These are phyloP conservation scores for Zaprionus ornatus DNA, from an alignment of 1,140 invertebrate species.

Conservation along the genomic window DNA sequence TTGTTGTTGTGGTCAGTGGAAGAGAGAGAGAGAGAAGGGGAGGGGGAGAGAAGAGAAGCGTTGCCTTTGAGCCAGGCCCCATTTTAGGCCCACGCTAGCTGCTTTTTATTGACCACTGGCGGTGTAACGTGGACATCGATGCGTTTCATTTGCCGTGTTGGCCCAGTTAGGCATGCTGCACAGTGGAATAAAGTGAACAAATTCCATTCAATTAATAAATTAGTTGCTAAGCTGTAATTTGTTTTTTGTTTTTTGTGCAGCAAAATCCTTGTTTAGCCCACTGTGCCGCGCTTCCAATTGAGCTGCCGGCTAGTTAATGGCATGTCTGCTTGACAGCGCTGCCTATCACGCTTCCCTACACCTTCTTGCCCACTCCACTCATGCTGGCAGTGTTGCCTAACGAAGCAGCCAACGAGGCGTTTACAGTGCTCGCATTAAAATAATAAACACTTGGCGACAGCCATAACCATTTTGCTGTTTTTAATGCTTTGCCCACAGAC, in stretches of 20 bases:
- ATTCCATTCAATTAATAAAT: not conserved
- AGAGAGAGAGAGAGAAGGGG: not conserved
- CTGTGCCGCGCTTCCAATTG: not conserved
- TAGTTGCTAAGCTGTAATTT: not conserved
- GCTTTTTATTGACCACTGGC: slow-evolving; percentile 35
- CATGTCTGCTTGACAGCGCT: not conserved
- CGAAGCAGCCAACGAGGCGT: slow-evolving; percentile 28
- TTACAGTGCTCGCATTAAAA: slow-evolving; percentile 56
- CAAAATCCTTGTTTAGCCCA: not conserved
- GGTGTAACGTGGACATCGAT: slow-evolving; percentile 11
- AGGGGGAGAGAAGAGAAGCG: not conserved
- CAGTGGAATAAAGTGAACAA: not conserved
- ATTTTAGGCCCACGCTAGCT: slow-evolving; percentile 27
- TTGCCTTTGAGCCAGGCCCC: slow-evolving; percentile 1
- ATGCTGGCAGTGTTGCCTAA: not conserved
- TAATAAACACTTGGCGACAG: slow-evolving; percentile 69
- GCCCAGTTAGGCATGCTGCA: slow-evolving; percentile 32
- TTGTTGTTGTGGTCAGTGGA: slow-evolving; percentile 28
- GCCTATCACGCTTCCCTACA: not conserved
- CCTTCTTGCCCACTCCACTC: not conserved
- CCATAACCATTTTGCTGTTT: slow-evolving; percentile 51
- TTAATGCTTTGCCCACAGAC: slow-evolving; percentile 28
- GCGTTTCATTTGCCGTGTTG: slow-evolving; percentile 18
- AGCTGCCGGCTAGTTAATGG: slow-evolving; percentile 30
- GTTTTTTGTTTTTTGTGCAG: not conserved